phyloP scores from a whole-genome alignment of 2,113 vertebrate species.

The Pygoscelis adeliae region DNA sequence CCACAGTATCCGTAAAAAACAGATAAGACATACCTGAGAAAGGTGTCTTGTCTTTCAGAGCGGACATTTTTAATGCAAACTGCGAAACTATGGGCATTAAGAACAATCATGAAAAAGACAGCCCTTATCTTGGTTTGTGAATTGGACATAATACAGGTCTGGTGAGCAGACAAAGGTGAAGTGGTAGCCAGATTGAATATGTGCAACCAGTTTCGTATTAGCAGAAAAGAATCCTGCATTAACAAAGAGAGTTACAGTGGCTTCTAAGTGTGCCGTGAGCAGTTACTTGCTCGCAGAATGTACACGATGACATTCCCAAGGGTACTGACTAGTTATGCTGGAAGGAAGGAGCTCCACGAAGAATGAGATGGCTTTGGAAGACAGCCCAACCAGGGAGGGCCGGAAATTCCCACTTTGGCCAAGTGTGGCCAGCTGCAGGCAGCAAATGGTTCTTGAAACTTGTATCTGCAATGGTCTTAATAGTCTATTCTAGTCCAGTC shows the following conservation, averaged over 20 bases:
- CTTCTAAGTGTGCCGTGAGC: neutral
- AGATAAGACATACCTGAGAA: neutral
- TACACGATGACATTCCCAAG: neutral
- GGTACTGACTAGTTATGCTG: neutral
- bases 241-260: neutral
- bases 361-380: neutral
- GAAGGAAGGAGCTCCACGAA: neutral
- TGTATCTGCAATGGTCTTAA: neutral
- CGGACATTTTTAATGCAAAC: neutral
- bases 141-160: neutral
- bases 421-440: neutral
- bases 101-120: neutral
- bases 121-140: neutral
- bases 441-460: neutral
- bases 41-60: neutral
- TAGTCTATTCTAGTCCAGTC: too few species aligned
- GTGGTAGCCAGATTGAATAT: neutral
- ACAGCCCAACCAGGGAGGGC: neutral
- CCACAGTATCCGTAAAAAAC: neutral
- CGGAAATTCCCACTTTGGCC: neutral
- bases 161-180: neutral
- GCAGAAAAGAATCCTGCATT: neutral
- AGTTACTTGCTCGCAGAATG: neutral
- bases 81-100: neutral
- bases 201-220: neutral